Evolutionary conservation across 2,113 vertebrate species (phyloP), one percentile per base, ranked within the genome.

Genomic region (Acinonyx jubatus): DNA sequence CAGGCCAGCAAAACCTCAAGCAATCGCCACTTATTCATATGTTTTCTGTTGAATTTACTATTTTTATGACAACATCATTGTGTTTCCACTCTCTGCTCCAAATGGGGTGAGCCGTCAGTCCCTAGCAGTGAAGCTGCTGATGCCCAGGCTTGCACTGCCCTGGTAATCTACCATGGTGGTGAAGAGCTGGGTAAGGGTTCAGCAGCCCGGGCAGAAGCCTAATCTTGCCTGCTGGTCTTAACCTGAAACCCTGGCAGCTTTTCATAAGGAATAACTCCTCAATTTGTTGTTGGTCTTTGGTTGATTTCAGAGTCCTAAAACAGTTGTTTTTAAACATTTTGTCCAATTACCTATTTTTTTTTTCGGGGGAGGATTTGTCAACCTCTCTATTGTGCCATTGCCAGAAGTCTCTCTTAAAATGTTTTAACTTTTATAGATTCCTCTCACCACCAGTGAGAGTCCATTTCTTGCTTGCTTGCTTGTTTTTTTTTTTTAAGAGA

Each of bases 121-220:
- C 33, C 33, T 4, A 4, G 38, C 15, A 11, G 18, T 36, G 55
- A 36, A n/a, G 36, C 61, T 50, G 6, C 84, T 45, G 52, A 2
- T 18, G 21, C 80, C 27, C 68, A 2, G 1, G 14, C 45, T 65
- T 0, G 3, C 21, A 7, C 9, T 15, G 52, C 25, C 33, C 14
- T 3, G 45, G 19, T 21, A 31, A 29, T 3, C 33, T 11, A 3
- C 29, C 23, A 7, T 1, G 1, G 45, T 0, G 27, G 27, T 4
- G 11, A 4, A 3, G 33, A 76, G 23, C 25, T 7, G 7, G 29
- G 9, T 7, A 7, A 63, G 55, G 1, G 3, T 4, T 5, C 11
- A 31, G 14, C 7, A 23, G 21, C 29, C 55, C 15, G 4, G 23
- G 33, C 19, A 10, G 48, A 50, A 19, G 18, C 4, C 41, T 8